Base-by-base conservation (phyloP, 1,140 invertebrate genomes). In the Fopius arisanus region DNA sequence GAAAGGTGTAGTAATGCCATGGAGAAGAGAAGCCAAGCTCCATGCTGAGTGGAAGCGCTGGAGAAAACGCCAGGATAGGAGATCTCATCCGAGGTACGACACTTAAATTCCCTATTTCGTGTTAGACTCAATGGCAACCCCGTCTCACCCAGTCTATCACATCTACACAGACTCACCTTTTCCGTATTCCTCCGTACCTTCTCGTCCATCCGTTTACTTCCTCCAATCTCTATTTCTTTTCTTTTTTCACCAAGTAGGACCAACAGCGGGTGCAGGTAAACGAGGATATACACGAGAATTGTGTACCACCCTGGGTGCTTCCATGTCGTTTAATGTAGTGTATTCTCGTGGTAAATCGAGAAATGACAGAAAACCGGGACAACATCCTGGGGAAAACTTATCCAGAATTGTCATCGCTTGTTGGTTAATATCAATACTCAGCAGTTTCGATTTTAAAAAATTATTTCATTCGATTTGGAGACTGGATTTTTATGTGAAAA, bases 31-130 rank as follows among this genome's bases (percentile, higher is more conserved):
- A 68, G 73, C 67, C 40, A 63, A 23, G 73, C 14, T 16, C 16
- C 23, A 48, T n/a, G 70, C 16, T 37, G 14, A 31, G 16, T 7
- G 43, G 14, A 33, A 54, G 59, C 16, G 19, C 51, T 26, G 14
- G 51, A 59, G 43, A 19, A n/a, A 67, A 70, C 72, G 6, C 63
- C 59, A 14, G 62, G 69, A 72, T 67, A 70, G 31, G 67, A 74
- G 78, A 82, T 78, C 76, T 82, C 77, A 81, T 81, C 79, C 79
- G 70, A 76, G 66, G 41, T 67, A 73, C 78, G 77, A 78, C 79
- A 81, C 79, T 82, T 79, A 81, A 83, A 84, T 82, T 83, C 76
- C 77, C 77, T 79, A 84, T 84, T 84, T 84, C 81, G 76, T 65
- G 62, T 80, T 81, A 76, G 69, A 70, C 77, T 82, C 76, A 78